Base-by-base conservation (phyloP, 1,140 invertebrate species). In the Drosophila auraria region DNA sequence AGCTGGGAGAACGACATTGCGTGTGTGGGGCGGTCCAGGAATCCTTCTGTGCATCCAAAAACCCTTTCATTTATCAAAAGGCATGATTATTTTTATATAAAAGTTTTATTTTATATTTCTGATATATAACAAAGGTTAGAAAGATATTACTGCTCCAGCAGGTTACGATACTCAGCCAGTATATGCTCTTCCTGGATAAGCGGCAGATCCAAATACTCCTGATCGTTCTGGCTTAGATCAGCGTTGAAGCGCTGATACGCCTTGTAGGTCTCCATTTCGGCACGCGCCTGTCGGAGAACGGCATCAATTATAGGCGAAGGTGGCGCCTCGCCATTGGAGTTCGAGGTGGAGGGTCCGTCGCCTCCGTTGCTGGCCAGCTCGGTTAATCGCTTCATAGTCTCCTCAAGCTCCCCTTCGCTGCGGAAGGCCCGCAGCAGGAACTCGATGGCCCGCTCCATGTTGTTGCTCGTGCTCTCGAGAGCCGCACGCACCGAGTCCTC, bases 181-280 rank as follows among this genome's bases (percentile, higher is more conserved):
- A 95, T 94, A 42, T 94, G 92, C 84, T 95, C 95, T 89, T 96
- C 95, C 60, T 95, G 94, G 4, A 92, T 74, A 12, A 96, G 91
- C 2, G 94, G 94, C 15, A 95, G 90, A 89, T 95, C 95, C 40
- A 96, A 87, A 83, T 96, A 94, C 68, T 95, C 95, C 78, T 95
- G 94, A 50, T 95, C 95, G 11, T 94, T 94, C 23, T 92, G 92
- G 2, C 93, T 92, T 15, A 96, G 94, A 58, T 94, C 94, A 14
- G 95, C 93, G n/a, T 94, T 92, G 20, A 96, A 93, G 5, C 95
- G 93, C 17, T 94, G 83, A 45, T 94, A 94, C 0, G 95, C 95
- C 79, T 90, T 74, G 14, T 80, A 74, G 0, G 87, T 77, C 44
- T 84, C 80, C 11, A 92, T 57, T 69, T 92, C 91, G 7, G 54